These are phyloP conservation scores for Leptatherina wallacei DNA, from an alignment of 2,797 vertebrate species.

Conservation along the genomic window DNA sequence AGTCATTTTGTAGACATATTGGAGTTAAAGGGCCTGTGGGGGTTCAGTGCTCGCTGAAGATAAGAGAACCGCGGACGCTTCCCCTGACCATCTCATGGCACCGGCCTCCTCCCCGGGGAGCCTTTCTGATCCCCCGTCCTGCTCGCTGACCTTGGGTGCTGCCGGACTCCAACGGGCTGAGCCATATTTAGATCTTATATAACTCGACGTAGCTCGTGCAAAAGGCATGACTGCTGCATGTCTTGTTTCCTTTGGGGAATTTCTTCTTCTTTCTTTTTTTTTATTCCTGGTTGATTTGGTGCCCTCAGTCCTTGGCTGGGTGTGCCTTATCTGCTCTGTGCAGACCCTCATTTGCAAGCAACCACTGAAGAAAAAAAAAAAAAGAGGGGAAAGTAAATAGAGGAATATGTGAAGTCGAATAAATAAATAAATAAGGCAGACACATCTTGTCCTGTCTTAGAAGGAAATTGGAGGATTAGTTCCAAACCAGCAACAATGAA, in stretches of 20 bases:
- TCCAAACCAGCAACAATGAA: conserved; percentile 83
- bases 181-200: conserved; percentile 56
- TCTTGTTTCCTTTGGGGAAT: conserved; percentile 68
- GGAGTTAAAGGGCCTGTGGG: conserved; percentile 58
- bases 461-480: conserved; percentile 85
- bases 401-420: conserved; percentile 80
- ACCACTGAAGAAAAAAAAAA: conserved; percentile 48
- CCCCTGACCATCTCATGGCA: conserved; percentile 60
- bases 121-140: conserved; percentile 48
- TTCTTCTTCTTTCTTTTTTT: conserved; percentile 49
- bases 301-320: conserved; percentile 80
- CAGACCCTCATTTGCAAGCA: conserved; percentile 85
- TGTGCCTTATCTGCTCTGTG: conserved; percentile 80
- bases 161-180: conserved; percentile 49
- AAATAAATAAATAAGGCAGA: conserved; percentile 82
- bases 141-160: conserved; percentile 63
- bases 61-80: conserved; percentile 66
- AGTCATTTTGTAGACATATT: conserved; percentile 63
- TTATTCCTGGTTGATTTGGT: conserved; percentile 75
- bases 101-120: conserved; percentile 41
- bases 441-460: conserved; percentile 82
- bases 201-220: conserved; percentile 38
- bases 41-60: conserved; percentile 65
- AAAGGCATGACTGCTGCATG: conserved; percentile 40
- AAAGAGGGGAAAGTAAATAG: conserved; percentile 70